Base-by-base conservation (phyloP, 2,888 invertebrate genomes). In the Eugnorisma glareosa region DNA sequence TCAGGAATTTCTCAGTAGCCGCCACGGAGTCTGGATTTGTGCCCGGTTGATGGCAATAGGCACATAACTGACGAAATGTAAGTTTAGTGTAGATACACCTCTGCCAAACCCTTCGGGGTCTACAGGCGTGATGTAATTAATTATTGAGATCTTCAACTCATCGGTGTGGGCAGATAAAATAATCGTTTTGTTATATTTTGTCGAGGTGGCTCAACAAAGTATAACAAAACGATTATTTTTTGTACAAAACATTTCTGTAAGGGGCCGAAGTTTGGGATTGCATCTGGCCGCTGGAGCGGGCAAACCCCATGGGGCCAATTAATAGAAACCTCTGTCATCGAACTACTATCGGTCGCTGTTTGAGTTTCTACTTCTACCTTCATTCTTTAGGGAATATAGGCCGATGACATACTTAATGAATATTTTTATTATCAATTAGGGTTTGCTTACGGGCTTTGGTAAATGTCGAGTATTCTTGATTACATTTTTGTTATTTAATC, bases 301-400 rank as follows among this genome's bases (percentile, higher is more conserved):
- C 37, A 13, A 18, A 2, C 81, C 81, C 67, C 81, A 69, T 82
- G 84, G 74, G 81, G 69, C 81, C 84, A 85, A 81, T 85, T 85
- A 80, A 67, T 54, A 57, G 7, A n/a, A 37, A 69, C 80, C 84
- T 37, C 84, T 74, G 80, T 82, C 80, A 75, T 85, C 82, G 57
- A 18, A n/a, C n/a, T 54, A 31, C 40, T 61, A 54, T 79, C 21
- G 40, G 35, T 31, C 37, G 40, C 10, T 79, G 81, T 61, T 48
- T 75, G 82, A 59, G 75, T 64, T 79, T 63, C 51, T 67, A 10
- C 35, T 21, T 59, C 15, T 77, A 35, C 69, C 81, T 48, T n/a
- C 18, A 28, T 0, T 64, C 40, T 64, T 48, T 37, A 10, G 74
- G 68, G 37, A 79, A 61, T 73, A 51, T 21, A 31, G 40, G 67